Conservation (phyloP, 2,797 vertebrate genomes). For the Choloepus didactylus region DNA sequence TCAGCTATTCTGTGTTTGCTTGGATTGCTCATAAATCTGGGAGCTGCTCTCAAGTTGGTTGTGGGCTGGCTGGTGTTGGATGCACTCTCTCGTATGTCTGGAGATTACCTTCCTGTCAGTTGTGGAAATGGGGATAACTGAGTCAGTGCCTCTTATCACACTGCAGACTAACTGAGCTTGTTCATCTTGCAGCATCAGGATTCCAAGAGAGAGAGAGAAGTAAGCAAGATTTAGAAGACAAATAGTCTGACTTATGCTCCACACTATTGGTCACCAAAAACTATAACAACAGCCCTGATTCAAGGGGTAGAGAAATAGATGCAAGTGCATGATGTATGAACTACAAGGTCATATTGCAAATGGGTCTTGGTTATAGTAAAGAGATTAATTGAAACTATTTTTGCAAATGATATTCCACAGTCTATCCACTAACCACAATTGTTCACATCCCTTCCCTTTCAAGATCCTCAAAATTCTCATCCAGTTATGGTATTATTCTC, state of each 20-base stretch:
- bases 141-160: neutral
- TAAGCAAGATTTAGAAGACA: neutral
- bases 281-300: neutral
- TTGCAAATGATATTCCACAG: neutral
- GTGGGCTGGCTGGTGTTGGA: neutral
- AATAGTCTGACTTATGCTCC: neutral
- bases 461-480: neutral
- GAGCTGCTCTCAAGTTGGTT: neutral
- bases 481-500: neutral
- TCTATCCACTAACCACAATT: neutral
- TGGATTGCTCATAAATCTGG: neutral
- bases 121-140: neutral
- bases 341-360: neutral
- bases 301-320: neutral
- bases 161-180: neutral
- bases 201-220: neutral
- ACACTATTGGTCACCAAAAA: neutral
- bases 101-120: neutral
- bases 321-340: neutral
- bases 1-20: neutral
- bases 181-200: neutral
- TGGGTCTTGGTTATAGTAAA: neutral
- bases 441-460: neutral
- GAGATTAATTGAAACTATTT: neutral
- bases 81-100: neutral